phyloP scores from a whole-genome alignment of 2,888 invertebrate genomes.

The Panorpa germanica region DNA sequence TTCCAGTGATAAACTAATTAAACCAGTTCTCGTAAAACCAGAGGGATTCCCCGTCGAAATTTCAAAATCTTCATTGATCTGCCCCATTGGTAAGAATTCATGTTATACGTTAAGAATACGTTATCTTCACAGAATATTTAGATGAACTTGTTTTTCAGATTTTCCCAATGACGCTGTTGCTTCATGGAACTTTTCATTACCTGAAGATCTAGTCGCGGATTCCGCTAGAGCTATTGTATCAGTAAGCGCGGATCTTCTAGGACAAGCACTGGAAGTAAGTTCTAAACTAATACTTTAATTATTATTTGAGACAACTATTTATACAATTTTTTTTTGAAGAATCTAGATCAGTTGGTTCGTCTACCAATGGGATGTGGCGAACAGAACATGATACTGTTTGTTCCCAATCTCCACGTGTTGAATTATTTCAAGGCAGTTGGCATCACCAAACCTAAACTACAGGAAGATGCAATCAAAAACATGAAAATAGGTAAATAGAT shows the following conservation, averaged over 20 bases:
- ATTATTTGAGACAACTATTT: no score
- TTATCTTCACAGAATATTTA: no score
- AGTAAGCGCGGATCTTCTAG: constrained; percentile 52
- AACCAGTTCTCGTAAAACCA: constrained; percentile 40
- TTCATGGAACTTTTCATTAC: no score
- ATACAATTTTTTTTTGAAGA: no score
- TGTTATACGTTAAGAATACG: no score
- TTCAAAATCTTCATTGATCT: constrained; percentile 45
- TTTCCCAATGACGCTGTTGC: constrained; percentile 28
- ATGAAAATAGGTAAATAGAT: constrained; percentile 71
- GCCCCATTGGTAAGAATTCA: constrained; percentile 18
- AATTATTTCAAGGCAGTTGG: constrained; percentile 63
- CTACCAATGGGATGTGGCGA: constrained; percentile 85
- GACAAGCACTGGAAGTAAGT: constrained; percentile 64
- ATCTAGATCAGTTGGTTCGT: constrained; percentile 52
- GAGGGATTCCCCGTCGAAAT: constrained; percentile 51
- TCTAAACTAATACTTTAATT: no score
- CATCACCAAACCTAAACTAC: constrained; percentile 43
- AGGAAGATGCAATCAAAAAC: constrained; percentile 31
- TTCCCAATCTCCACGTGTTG: constrained; percentile 72
- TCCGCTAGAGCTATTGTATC: constrained; percentile 38
- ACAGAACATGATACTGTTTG: constrained; percentile 82
- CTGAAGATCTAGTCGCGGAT: constrained; percentile 32
- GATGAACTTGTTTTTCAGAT: no score
- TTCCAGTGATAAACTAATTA: constrained; percentile 44